phyloP scores from a whole-genome alignment of 2,113 vertebrate genomes.

The Thunnus thynnus region DNA sequence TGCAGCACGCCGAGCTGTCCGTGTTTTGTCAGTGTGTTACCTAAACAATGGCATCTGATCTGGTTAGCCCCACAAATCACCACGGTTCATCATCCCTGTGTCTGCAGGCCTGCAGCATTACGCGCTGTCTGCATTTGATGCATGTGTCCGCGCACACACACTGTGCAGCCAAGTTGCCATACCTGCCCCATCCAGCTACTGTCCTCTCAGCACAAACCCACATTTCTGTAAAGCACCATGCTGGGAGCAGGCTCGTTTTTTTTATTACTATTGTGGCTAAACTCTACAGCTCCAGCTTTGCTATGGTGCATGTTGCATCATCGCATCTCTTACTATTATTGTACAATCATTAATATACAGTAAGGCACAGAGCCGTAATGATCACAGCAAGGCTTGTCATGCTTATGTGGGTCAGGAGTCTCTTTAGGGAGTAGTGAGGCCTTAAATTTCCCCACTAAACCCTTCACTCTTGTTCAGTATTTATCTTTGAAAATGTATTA shows the following conservation, averaged over 20 bases:
- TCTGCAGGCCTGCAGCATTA: conserved; percentile 72
- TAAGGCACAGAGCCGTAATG: neutral
- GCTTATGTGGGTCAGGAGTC: conserved; percentile 50
- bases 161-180: conserved; percentile 46
- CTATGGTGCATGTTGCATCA: conserved; percentile 24
- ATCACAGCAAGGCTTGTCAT: conserved; percentile 18
- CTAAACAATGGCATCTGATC: conserved; percentile 78
- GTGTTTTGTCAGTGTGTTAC: conserved; percentile 31
- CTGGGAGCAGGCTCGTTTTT: neutral
- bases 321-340: neutral
- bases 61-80: conserved; percentile 63
- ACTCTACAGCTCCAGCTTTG: conserved; percentile 9
- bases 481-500: neutral
- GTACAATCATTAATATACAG: neutral
- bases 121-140: conserved; percentile 51
- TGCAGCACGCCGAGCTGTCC: conserved; percentile 35
- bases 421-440: conserved; percentile 39
- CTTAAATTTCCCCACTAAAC: conserved; percentile 30
- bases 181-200: conserved; percentile 26
- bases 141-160: conserved; percentile 40
- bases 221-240: neutral
- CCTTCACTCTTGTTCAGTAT: neutral
- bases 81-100: conserved; percentile 53
- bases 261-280: no score
- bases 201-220: conserved; percentile 6